Evolutionary conservation across 2,888 invertebrate species (phyloP).

Genomic region (Lydus trimaculatus): DNA sequence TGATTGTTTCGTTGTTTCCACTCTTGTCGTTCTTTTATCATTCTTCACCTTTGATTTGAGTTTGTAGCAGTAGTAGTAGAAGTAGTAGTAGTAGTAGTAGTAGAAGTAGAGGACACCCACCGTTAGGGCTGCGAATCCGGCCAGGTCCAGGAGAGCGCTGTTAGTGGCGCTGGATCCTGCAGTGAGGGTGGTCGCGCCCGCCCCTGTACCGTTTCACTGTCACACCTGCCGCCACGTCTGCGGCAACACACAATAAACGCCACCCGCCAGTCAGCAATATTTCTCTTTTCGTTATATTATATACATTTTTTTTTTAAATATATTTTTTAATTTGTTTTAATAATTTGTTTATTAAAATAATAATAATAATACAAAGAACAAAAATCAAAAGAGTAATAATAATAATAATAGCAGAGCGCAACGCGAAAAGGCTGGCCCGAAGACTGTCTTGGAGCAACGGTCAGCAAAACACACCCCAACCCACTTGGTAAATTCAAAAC

Average conservation of each 20-base stretch:
- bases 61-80: background rate
- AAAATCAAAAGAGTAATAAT: background rate
- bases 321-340: background rate
- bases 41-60: background rate
- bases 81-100: conserved; percentile 14
- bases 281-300: conserved; percentile 2
- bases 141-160: conserved; percentile 58
- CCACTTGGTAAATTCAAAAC: background rate
- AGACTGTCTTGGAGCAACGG: conserved; percentile 63
- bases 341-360: background rate
- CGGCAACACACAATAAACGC: conserved; percentile 42
- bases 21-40: background rate
- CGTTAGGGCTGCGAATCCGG: conserved; percentile 58
- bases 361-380: background rate
- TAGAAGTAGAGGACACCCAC: conserved; percentile 46
- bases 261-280: conserved; percentile 44
- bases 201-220: conserved; percentile 41
- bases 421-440: conserved; percentile 60
- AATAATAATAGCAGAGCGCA: conserved; percentile 34
- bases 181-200: conserved; percentile 42
- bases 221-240: conserved; percentile 50
- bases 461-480: conserved; percentile 50
- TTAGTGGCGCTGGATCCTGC: conserved; percentile 54
- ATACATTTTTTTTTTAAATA: conserved; percentile 6
- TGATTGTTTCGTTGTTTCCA: background rate